A percentile compares a stretch with the other conserved stretches of the same genome.
These are phyloP conservation scores for Choloepus hoffmanni DNA, from an alignment of 2,113 vertebrate species.

Conservation along the genomic window DNA sequence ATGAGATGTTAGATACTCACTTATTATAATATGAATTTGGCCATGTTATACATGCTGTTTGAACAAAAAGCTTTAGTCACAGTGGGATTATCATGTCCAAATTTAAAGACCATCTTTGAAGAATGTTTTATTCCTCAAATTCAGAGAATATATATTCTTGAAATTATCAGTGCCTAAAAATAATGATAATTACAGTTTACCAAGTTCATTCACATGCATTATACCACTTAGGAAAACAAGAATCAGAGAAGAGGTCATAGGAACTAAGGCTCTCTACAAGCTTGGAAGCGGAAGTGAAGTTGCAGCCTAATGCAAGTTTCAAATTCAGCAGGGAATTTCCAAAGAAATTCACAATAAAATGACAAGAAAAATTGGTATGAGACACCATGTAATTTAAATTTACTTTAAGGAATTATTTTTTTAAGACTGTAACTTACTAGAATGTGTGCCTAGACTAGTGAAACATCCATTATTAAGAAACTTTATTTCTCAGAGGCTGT, in stretches of 20 bases:
- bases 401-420: constrained; percentile 8
- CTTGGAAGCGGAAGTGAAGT: not conserved
- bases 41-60: not conserved
- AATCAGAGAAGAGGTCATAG: not conserved
- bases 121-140: not conserved
- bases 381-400: not conserved
- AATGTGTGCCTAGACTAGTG: not conserved
- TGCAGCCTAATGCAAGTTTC: not conserved
- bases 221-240: not conserved
- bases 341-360: not conserved
- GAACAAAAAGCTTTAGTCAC: not conserved
- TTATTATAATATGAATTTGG: not conserved
- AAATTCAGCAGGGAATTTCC: not conserved
- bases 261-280: not conserved
- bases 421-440: not conserved
- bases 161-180: constrained; percentile 2
- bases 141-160: constrained; percentile 16
- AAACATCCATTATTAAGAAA: not conserved
- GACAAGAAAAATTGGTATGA: not conserved
- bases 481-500: not conserved
- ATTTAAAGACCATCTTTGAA: not conserved
- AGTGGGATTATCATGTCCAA: not conserved
- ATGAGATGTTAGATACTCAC: not conserved
- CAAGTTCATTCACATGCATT: not conserved
- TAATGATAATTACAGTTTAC: not conserved